Evolutionary conservation across 2,113 vertebrate species (phyloP), one percentile per base, ranked within the genome.

Genomic region (Dascyllus trimaculatus): DNA sequence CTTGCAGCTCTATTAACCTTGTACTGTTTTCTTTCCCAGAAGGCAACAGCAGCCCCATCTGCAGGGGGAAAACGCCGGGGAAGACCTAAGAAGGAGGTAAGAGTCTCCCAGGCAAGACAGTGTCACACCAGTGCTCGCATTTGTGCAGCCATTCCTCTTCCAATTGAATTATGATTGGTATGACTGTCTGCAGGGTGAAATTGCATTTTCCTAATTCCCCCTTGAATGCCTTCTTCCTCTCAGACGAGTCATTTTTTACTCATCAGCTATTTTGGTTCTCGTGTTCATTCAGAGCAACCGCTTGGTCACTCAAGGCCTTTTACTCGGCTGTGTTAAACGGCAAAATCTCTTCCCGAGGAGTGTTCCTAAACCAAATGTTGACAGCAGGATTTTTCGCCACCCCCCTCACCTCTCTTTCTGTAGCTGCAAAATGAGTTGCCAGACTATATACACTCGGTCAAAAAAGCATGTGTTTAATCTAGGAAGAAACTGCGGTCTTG

Each of bases 51-150:
- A 68, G 92, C 95, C 13, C 88, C 96, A 78, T 82, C 97, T 87
- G 94, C 95, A 88, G 96, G 95, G 67, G 95, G 88, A 48, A 98
- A 97, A 91, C 96, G 96, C 77, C 95, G 98, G 91, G 97, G 97
- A 92, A 95, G 98, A 93, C 98, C 98, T 79, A 99, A 97, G 95
- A 99, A 98, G 94, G 91, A 95, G 91, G 97, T 98, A 91, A 93
- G 96, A 68, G 25, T 69, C 24, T 35, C 7, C 35, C 14, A 25
- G 19, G 29, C 64, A 54, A 69, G 32, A 65, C 43, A 9, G 17
- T 3, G 29, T 21, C 48, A 11, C 60, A 46, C 45, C 69, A 78
- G 25, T 21, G 58, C 58, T 68, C 77, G 3, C 56, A 59, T 64
- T 52, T 57, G 54, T 79, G 26, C 22, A 75, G 59, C 64, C 40